Conservation (phyloP, 64 coral and sea anemone species). For the Astreopora myriophthalma region DNA sequence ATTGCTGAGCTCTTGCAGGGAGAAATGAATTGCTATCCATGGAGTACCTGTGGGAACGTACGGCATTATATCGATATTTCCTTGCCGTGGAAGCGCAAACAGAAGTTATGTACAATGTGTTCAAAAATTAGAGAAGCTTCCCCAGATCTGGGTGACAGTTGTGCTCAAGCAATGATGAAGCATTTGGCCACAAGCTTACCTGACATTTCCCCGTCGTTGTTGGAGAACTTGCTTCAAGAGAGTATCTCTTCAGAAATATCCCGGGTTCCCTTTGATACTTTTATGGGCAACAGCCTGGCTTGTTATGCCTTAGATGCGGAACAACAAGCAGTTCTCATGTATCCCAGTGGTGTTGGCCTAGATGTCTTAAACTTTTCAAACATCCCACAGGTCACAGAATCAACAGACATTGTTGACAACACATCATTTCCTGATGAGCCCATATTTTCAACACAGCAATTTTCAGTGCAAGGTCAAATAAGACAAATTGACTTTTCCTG, state of each 20-base stretch:
- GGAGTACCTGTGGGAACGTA: neutral
- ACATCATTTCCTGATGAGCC: neutral
- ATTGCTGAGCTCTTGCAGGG: neutral
- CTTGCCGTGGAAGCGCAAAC: neutral
- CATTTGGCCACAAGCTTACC: neutral
- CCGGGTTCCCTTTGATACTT: neutral
- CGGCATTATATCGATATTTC: neutral
- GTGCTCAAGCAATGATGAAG: neutral
- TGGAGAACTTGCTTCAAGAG: constrained; percentile 15
- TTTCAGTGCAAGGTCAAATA: constrained; percentile 9
- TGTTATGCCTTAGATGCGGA: neutral
- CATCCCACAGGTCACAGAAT: neutral
- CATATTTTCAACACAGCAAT: neutral
- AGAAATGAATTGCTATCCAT: neutral
- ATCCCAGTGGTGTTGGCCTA: neutral
- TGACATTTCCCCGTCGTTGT: neutral
- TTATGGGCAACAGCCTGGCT: constrained; percentile 19
- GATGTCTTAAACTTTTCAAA: constrained; percentile 21
- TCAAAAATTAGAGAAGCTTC: neutral
- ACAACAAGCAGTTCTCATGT: neutral
- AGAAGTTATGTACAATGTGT: neutral
- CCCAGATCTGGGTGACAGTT: neutral
- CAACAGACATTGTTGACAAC: neutral
- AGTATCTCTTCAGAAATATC: neutral
- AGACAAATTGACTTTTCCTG: constrained; percentile 7